Base-by-base conservation (phyloP, 1,140 invertebrate genomes). In the Zaprionus ornatus region DNA sequence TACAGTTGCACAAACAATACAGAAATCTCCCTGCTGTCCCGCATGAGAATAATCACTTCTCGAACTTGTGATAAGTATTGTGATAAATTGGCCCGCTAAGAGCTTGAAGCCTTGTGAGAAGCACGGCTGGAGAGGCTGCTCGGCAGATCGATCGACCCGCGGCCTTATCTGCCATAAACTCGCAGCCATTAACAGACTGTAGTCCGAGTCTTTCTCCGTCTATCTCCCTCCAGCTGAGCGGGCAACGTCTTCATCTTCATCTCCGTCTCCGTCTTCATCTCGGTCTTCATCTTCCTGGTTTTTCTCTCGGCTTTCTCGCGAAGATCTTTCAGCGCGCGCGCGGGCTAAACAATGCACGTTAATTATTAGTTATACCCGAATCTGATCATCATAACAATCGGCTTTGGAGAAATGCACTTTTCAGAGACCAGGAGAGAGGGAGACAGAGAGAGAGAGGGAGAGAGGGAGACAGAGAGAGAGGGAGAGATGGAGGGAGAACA, bases 301-400 rank as follows among this genome's bases (percentile, higher is more conserved):
- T 13, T 27, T 23, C 29, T 27, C 23, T 45, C 15, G 52, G 68
- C 68, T 65, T 71, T 71, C 68, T 67, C 25, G 23, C 25, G 60
- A 21, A 21, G 59, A 71, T 71, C 67, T 65, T 75, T 73, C 63
- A 50, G 32, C 42, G 70, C 70, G 57, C 45, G 70, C 70, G 57
- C 29, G 25, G 52, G 21, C 40, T 55, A 76, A 76, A 79, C 77
- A 79, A 79, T 79, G 70, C 56, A 57, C 61, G 73, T 75, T 79
- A 79, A 79, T 79, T 79, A 76, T 76, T 71, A 76, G 61, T 72
- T 71, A 76, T 71, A 56, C 59, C 63, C 65, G 63, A 79, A 79
- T 71, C 74, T 79, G 68, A 76, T 76, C 40, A 70, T 75, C 70
- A 78, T 78, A 70, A 69, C 72, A 78, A 78, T 78, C 77, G 66